These are phyloP conservation scores for Ochotona curzoniae DNA, from an alignment of 2,113 vertebrate species.

Conservation along the genomic window DNA sequence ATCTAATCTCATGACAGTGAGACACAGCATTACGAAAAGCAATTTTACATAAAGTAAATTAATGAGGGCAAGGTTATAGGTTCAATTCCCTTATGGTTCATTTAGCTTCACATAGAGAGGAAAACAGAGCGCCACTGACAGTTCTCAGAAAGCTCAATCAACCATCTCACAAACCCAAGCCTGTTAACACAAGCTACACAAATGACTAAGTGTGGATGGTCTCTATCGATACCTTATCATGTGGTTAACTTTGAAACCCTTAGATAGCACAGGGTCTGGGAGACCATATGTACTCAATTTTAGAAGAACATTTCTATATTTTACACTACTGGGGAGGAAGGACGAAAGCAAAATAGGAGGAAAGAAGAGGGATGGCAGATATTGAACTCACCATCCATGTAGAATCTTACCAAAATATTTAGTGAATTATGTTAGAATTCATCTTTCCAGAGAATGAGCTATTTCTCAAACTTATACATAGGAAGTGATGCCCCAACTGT, in stretches of 20 bases:
- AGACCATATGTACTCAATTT: not conserved
- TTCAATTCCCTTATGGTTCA: constrained; percentile 58
- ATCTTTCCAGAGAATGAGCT: not conserved
- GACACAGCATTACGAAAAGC: constrained; percentile 58
- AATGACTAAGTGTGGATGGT: not conserved
- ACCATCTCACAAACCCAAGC: constrained; percentile 1
- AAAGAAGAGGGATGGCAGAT: no score
- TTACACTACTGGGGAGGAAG: not conserved
- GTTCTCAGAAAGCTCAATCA: not conserved
- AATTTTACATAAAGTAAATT: constrained; percentile 52
- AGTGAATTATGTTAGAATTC: not conserved
- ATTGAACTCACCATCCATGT: not conserved
- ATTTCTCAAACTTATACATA: not conserved
- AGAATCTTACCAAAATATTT: not conserved
- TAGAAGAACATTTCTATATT: not conserved
- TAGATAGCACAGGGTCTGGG: not conserved
- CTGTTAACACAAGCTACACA: not conserved
- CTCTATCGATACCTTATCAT: not conserved
- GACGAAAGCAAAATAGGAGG: not conserved
- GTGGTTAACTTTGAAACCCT: not conserved
- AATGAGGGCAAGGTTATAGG: constrained; percentile 73
- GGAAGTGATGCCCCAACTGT: not conserved
- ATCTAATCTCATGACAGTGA: constrained; percentile 51
- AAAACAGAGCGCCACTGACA: not conserved
- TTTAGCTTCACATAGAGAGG: constrained; percentile 11